A percentile compares a stretch with the other conserved stretches of the same genome.
These are phyloP conservation scores for Euphydryas editha DNA, from an alignment of 2,888 invertebrate species.

Conservation along the genomic window DNA sequence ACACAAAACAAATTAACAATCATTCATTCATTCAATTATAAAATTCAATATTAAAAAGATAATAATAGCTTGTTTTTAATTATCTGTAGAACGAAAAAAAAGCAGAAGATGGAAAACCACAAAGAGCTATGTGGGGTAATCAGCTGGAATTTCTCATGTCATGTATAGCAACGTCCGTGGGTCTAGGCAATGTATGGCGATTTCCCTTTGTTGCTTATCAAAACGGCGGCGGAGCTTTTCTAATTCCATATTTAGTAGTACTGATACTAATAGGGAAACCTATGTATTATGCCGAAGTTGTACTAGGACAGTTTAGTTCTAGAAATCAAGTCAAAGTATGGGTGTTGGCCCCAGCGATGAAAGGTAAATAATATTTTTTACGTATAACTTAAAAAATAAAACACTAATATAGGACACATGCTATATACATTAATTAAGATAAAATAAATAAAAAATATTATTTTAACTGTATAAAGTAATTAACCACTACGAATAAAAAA, in stretches of 20 bases:
- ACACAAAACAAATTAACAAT: no score
- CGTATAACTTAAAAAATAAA: no score
- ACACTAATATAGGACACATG: no score
- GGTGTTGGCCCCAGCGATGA: slow-evolving; percentile 87
- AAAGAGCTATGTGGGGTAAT: slow-evolving; percentile 84
- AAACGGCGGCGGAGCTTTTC: slow-evolving; percentile 89
- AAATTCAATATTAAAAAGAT: no score
- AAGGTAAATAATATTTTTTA: slow-evolving; percentile 86
- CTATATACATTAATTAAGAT: no score
- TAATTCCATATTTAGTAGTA: slow-evolving; percentile 88
- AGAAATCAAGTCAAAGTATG: slow-evolving; percentile 90
- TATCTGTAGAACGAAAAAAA: neutral
- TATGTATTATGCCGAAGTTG: slow-evolving; percentile 92
- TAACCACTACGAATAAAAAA: no score
- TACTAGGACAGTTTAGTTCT: slow-evolving; percentile 92
- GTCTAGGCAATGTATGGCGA: slow-evolving; percentile 89
- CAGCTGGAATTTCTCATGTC: slow-evolving; percentile 89
- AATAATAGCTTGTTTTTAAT: no score
- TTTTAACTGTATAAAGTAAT: no score
- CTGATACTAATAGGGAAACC: slow-evolving; percentile 89
- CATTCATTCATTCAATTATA: no score
- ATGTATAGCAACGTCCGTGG: slow-evolving; percentile 88
- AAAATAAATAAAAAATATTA: no score
- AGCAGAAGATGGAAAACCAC: slow-evolving; percentile 42
- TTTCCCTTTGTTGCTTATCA: slow-evolving; percentile 85